A percentile compares a stretch with the other conserved stretches of the same genome.
Evolutionary conservation across 2,113 vertebrate genomes (phyloP).

Genomic region (Tachycineta bicolor): DNA sequence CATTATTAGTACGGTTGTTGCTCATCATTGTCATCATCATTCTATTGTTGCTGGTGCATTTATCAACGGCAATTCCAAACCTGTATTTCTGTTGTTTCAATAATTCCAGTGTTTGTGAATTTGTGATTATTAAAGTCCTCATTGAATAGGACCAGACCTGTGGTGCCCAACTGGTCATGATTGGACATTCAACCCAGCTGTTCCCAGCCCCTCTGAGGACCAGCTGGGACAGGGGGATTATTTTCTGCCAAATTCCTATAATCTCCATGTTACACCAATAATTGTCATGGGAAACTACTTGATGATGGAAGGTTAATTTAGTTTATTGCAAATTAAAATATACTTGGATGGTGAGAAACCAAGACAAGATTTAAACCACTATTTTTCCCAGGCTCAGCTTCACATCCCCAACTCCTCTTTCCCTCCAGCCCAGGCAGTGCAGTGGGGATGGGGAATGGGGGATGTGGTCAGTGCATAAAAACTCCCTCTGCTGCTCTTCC

Average conservation of each 20-base stretch:
- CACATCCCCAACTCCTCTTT: neutral
- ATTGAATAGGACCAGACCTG: neutral
- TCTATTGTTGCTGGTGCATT: neutral
- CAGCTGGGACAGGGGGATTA: neutral
- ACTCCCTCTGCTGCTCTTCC: neutral
- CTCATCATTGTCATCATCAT: neutral
- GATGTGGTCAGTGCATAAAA: neutral
- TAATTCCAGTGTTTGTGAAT: neutral
- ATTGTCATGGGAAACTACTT: neutral
- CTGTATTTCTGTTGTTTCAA: neutral
- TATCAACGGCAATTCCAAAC: neutral
- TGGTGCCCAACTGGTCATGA: neutral
- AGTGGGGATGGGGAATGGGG: neutral
- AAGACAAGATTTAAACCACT: neutral
- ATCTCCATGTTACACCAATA: neutral
- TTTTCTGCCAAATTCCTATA: neutral
- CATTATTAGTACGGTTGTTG: neutral
- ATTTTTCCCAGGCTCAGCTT: neutral
- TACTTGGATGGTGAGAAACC: neutral
- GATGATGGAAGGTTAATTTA: neutral
- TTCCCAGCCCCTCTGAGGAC: neutral
- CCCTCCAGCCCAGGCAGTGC: neutral
- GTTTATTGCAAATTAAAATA: neutral
- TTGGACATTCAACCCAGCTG: neutral
- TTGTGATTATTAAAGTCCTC: neutral